Base-by-base conservation (phyloP, 2,113 vertebrate genomes). In the Phaethornis superciliosus region DNA sequence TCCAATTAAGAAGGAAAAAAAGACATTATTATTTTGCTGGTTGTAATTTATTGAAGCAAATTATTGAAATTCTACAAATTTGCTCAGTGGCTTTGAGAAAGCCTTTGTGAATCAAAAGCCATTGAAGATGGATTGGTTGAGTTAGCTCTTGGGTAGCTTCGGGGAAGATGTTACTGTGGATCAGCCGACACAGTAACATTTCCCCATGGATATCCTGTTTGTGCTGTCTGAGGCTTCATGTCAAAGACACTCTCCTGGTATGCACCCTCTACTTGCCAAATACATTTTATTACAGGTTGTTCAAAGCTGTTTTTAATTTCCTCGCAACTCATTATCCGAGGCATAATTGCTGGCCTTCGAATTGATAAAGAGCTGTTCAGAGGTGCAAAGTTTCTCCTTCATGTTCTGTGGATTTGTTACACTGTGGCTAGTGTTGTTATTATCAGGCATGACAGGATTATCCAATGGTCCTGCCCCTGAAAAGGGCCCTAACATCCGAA, bases 181-280 rank as follows among this genome's bases (percentile, higher is more conserved):
- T 81, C 37, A 71, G n/a, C 33, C 87, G 72, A 23, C 71, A 30
- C n/a, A 74, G 90, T 88, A 55, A 44, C 42, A 37, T 67, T 83
- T 94, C 54, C 21, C 64, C 32, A 9, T 90, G 64, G 26, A 63
- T 72, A 84, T 85, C 71, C 35, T 83, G 51, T 93, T 85, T 40
- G 64, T 92, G 64, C 56, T 90, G 60, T 88, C 76, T 78, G 59
- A 90, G n/a, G 37, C 64, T 93, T 93, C 56, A 32, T 28, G 30
- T 83, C 46, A 83, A 94, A 91, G 91, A 85, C 85, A 85, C 82
- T 90, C 28, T 84, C 90, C 62, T 86, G 91, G 91, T 95, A 91
- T 95, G 88, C 18, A 62, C 44, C 77, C 28, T 86, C 22, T 84
- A 4, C n/a, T 56, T 95, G 35, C 24, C 75, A n/a, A 46, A 74